phyloP scores from a whole-genome alignment of 2,113 vertebrate genomes.

The Vulpes lagopus region DNA sequence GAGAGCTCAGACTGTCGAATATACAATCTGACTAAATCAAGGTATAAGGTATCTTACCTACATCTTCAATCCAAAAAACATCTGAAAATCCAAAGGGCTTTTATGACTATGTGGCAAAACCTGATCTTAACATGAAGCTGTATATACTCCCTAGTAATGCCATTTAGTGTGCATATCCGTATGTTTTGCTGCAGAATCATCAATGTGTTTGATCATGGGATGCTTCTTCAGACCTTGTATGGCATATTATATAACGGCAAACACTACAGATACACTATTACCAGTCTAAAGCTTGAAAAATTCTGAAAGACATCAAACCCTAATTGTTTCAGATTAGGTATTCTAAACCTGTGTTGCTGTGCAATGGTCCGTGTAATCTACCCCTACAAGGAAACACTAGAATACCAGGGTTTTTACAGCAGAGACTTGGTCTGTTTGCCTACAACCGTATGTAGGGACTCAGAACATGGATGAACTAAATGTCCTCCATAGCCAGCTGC shows the following conservation, averaged over 20 bases:
- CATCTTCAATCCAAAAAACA: not conserved
- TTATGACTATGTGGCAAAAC: not conserved
- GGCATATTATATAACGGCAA: not conserved
- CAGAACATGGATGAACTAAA: not conserved
- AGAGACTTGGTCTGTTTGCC: not conserved
- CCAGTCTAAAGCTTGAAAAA: conserved; percentile 13
- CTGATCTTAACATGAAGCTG: not conserved
- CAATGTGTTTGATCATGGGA: not conserved
- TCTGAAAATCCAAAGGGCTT: not conserved
- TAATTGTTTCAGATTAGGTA: not conserved
- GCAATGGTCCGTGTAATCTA: not conserved
- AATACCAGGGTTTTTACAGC: not conserved
- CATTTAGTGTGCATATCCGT: not conserved
- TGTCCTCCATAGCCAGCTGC: not conserved
- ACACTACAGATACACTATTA: not conserved
- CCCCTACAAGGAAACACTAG: not conserved
- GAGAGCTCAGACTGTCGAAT: not conserved
- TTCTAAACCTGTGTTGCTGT: not conserved
- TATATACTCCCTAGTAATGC: not conserved
- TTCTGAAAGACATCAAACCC: not conserved
- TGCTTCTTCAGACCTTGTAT: not conserved
- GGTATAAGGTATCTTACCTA: not conserved
- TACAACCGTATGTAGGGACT: not conserved
- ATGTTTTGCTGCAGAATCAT: not conserved
- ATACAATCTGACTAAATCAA: not conserved